Evolutionary conservation across 2,888 invertebrate genomes (phyloP), one percentile per base, ranked within the genome.

Genomic region (Volucella inanis): DNA sequence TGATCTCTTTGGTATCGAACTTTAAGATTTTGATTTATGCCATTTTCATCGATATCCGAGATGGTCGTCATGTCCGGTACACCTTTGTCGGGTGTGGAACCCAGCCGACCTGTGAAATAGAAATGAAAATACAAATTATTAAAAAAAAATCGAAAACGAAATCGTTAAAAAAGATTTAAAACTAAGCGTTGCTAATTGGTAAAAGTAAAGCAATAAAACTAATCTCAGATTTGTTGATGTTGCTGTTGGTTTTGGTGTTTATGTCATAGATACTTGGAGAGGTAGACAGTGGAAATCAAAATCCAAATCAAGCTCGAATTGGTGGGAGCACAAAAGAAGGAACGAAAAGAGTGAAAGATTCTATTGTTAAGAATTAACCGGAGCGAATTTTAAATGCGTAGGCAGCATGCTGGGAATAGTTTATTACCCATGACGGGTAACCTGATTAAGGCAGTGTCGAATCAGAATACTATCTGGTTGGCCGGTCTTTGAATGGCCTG

Each of bases 41-140:
- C 96, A 88, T 94, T 94, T 92, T 98, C 97, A 89, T 97, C 96
- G 92, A 98, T 96, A 93, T 97, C 95, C 88, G 97, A 96, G 93
- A 98, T 96, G 91, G 96, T 93, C 81, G 97, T 97, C 97, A 98
- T 97, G 93, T 98, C 98, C 90, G 96, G 95, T 90, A 97, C 96
- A 88, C 97, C 97, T 92, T 95, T 94, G 90, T 95, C 95, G 87
- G 87, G 67, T 54, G 87, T 87, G 55, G 74, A 87, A 64, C 89
- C 88, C 87, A 90, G 88, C 62, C 77, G 90, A 81, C 89, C 91
- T 91, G 87, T 38, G 89, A 90, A 79, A 62, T 77, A 82, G 18
- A 81, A 64, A 62, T 54, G 6, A 31, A 72, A 43, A 41, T 10
- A 52, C 10, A 43, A 39, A 55, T 12, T 38, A 10, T 1, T 11